phyloP scores from a whole-genome alignment of 2,113 vertebrate species.

The Pycnonotus jocosus region DNA sequence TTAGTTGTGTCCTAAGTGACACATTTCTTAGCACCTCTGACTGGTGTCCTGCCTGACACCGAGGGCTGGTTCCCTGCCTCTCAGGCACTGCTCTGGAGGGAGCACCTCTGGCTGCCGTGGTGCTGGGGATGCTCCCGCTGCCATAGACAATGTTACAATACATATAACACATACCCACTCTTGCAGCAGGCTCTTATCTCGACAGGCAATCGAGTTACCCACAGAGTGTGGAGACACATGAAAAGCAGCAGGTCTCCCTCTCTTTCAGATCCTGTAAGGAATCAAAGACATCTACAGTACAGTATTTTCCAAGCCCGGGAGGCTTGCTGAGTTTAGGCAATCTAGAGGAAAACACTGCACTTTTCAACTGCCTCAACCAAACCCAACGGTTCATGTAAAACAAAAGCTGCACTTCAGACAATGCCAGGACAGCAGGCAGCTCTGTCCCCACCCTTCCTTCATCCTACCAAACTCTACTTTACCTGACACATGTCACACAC shows the following conservation, averaged over 20 bases:
- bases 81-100: background rate
- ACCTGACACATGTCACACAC: constrained; percentile 92
- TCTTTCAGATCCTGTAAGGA: constrained; percentile 63
- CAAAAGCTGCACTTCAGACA: background rate
- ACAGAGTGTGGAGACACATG: constrained; percentile 58
- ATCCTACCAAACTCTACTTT: background rate
- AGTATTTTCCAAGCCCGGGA: constrained; percentile 34
- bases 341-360: constrained; percentile 44
- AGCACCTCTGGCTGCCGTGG: fast-evolving
- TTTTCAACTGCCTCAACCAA: constrained; percentile 38
- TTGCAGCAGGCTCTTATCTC: constrained; percentile 60
- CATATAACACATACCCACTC: constrained; percentile 53
- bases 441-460: background rate
- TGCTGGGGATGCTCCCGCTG: background rate
- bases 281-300: constrained; percentile 64
- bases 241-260: constrained; percentile 64
- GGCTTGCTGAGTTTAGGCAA: background rate
- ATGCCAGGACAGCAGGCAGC: background rate
- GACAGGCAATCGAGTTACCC: constrained; percentile 55
- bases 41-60: background rate
- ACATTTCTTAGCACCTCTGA: background rate
- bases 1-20: background rate
- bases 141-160: constrained; percentile 20
- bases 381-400: background rate
- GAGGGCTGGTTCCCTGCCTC: background rate